Conservation (phyloP, 2,797 vertebrate species). For the Schizopygopsis pylzovi region DNA sequence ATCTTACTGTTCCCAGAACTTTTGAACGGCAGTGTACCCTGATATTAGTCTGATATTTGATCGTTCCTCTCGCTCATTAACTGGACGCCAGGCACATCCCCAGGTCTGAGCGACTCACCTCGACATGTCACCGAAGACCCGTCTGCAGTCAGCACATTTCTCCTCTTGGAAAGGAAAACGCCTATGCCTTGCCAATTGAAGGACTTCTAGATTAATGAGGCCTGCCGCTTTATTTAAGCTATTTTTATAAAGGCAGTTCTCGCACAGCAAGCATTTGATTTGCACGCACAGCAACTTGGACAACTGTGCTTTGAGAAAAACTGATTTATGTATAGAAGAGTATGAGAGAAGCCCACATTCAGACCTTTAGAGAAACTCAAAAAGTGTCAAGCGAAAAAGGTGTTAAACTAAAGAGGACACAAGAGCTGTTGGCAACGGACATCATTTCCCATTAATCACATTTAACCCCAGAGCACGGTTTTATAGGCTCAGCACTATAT, state of each 20-base stretch:
- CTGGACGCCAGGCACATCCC: neutral
- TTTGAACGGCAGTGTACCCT: neutral
- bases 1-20: neutral
- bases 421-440: neutral
- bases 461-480: conserved; percentile 21
- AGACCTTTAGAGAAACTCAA: conserved; percentile 19
- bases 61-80: conserved; percentile 14
- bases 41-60: neutral
- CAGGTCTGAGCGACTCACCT: conserved; percentile 29
- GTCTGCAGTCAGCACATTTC: conserved; percentile 52
- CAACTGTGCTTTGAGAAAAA: conserved; percentile 41
- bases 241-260: conserved; percentile 45
- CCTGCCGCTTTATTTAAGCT: conserved; percentile 44
- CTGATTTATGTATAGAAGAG: conserved; percentile 37
- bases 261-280: conserved; percentile 49
- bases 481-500: neutral
- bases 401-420: conserved; percentile 3
- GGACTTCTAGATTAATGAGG: conserved; percentile 54
- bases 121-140: conserved; percentile 16
- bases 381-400: no score
- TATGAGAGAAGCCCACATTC: conserved; percentile 20
- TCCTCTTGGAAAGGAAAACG: conserved; percentile 20
- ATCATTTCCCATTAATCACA: conserved; percentile 27
- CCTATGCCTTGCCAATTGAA: conserved; percentile 30
- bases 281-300: conserved; percentile 49